These are phyloP conservation scores for Megalopta genalis DNA, from an alignment of 1,140 invertebrate species.

Conservation along the genomic window DNA sequence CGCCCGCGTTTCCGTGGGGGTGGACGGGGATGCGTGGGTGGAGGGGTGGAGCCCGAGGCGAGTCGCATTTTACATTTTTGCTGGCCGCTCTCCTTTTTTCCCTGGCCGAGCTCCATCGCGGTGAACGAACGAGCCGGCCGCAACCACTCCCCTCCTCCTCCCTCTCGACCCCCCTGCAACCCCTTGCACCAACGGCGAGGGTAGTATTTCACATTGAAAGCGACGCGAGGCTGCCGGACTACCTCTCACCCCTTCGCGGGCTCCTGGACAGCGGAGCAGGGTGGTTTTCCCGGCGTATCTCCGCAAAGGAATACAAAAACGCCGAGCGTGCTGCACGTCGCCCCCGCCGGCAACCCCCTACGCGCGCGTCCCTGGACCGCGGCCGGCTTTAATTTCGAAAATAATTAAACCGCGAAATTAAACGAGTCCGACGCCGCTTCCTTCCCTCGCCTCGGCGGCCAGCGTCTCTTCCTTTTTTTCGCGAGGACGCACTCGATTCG, in stretches of 20 bases:
- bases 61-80: constrained; percentile 69
- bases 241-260: constrained; percentile 34
- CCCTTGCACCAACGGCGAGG: constrained; percentile 5
- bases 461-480: constrained; percentile 15
- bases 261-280: constrained; percentile 31
- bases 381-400: constrained; percentile 74
- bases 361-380: not conserved
- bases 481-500: too few relatives aligned
- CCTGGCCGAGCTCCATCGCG: constrained; percentile 22
- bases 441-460: constrained; percentile 22
- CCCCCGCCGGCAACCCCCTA: not conserved
- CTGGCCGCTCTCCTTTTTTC: constrained; percentile 57
- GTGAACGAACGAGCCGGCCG: constrained; percentile 52
- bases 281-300: constrained; percentile 60
- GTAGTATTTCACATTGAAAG: constrained; percentile 66
- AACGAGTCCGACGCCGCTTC: constrained; percentile 53
- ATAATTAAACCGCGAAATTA: constrained; percentile 76
- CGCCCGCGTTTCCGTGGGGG: not conserved
- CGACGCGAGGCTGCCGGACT: constrained; percentile 29
- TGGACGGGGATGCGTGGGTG: not conserved
- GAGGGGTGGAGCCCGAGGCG: constrained; percentile 53
- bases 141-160: constrained; percentile 19
- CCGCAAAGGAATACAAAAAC: constrained; percentile 68
- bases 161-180: not conserved
- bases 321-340: constrained; percentile 18